Evolutionary conservation across 2,113 vertebrate genomes (phyloP).

Genomic region (Sinocyclocheilus rhinocerous): DNA sequence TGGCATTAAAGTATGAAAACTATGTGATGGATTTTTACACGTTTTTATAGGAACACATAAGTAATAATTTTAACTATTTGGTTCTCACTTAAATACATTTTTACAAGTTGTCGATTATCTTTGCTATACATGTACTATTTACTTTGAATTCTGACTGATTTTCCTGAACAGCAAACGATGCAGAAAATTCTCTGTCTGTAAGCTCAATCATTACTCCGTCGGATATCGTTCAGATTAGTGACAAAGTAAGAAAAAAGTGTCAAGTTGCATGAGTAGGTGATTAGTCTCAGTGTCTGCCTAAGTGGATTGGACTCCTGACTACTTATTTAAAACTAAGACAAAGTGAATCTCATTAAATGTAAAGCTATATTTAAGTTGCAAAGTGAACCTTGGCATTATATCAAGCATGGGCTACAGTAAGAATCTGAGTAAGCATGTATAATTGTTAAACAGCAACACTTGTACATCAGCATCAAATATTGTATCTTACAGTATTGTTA

Average conservation of each 20-base stretch:
- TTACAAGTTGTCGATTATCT: background rate
- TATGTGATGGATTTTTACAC: background rate
- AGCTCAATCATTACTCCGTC: background rate
- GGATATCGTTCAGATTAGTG: constrained; percentile 5
- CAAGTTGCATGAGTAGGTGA: constrained; percentile 22
- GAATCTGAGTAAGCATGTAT: background rate
- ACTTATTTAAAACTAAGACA: background rate
- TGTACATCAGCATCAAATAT: background rate
- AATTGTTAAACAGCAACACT: background rate
- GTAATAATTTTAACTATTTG: background rate
- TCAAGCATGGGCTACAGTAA: background rate
- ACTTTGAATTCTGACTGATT: constrained; percentile 6
- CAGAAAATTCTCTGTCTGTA: background rate
- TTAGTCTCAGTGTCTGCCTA: constrained; percentile 40
- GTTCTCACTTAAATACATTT: background rate
- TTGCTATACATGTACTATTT: background rate
- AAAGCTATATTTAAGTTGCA: background rate
- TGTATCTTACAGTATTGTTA: constrained; percentile 6
- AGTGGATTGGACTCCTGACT: background rate
- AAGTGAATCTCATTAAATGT: background rate
- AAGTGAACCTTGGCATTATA: background rate
- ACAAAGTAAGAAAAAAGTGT: constrained; percentile 24
- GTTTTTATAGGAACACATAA: background rate
- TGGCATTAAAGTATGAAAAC: background rate
- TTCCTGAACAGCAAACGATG: constrained; percentile 11